phyloP scores from a whole-genome alignment of 2,797 vertebrate species.

The Zalophus californianus region DNA sequence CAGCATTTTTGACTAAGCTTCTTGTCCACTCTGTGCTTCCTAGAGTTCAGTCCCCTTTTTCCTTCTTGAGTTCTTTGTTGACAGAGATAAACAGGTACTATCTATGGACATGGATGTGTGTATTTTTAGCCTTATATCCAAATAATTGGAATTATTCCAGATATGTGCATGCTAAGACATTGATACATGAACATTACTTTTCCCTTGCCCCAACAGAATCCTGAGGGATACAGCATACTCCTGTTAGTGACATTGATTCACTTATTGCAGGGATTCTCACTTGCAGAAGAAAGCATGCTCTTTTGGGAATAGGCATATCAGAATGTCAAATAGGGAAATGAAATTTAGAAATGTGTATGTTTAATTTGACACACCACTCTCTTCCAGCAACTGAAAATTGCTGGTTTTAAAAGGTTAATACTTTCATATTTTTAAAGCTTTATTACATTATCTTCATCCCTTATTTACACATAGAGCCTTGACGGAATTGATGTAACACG shows the following conservation, averaged over 20 bases:
- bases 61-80: conserved; percentile 44
- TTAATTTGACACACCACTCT: neutral
- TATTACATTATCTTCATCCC: conserved; percentile 24
- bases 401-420: conserved; percentile 37
- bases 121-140: conserved; percentile 10
- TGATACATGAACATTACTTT: neutral
- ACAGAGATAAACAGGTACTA: neutral
- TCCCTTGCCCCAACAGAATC: neutral
- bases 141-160: conserved; percentile 35
- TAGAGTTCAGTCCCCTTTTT: conserved; percentile 26
- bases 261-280: neutral
- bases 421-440: conserved; percentile 45
- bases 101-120: neutral
- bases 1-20: conserved; percentile 26
- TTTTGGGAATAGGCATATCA: conserved; percentile 31
- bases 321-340: neutral
- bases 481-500: conserved; percentile 44
- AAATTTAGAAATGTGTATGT: conserved; percentile 26
- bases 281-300: conserved; percentile 24
- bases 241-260: neutral
- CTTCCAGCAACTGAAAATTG: neutral
- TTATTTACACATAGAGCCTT: neutral
- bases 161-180: neutral
- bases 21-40: neutral
- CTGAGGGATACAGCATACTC: neutral